Base-by-base conservation (phyloP, 2,113 vertebrate species). In the Lepus americanus region DNA sequence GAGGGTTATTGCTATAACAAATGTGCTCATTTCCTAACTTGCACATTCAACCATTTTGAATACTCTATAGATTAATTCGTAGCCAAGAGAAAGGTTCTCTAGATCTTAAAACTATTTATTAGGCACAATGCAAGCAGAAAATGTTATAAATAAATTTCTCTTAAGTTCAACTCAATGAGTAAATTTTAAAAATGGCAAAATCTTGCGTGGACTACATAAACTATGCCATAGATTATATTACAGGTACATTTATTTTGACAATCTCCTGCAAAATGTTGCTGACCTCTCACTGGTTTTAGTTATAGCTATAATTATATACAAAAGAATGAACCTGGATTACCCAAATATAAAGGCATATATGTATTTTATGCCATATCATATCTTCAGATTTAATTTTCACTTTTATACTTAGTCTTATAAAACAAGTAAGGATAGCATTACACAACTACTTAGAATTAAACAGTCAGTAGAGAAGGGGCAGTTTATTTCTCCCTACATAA, bases 81-180 rank as follows among this genome's bases (percentile, higher is more conserved):
- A 96, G 72, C 55, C 67, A 95, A 89, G 19, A 27, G 72, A 97
- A 78, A 87, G 27, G 2, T 92, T 96, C 95, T 73, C 31, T 92
- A 84, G 69, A 78, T 12, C 67, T 84, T 74, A 93, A 88, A 83
- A 53, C 29, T 77, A 91, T 84, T 92, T 94, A 86, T 93, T 89
- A 97, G 96, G 31, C 13, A 84, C 20, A 77, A 53, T 88, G 49
- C 9, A 96, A 89, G 79, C 13, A 92, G 2, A 90, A 92, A 87
- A 69, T 77, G 3, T 78, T 97, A 81, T 83, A 87, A 85, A 95
- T 90, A 95, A 53, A 91, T 94, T 80, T 95, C 66, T 85, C 39
- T 84, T 94, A 86, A 86, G 44, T 95, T 94, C 23, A 76, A 76
- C 12, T 91, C 66, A 89, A 9, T 90, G 9, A 10, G 17, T 1